Evolutionary conservation across 1,140 invertebrate species (phyloP).

Genomic region (Drosophila arawakana): DNA sequence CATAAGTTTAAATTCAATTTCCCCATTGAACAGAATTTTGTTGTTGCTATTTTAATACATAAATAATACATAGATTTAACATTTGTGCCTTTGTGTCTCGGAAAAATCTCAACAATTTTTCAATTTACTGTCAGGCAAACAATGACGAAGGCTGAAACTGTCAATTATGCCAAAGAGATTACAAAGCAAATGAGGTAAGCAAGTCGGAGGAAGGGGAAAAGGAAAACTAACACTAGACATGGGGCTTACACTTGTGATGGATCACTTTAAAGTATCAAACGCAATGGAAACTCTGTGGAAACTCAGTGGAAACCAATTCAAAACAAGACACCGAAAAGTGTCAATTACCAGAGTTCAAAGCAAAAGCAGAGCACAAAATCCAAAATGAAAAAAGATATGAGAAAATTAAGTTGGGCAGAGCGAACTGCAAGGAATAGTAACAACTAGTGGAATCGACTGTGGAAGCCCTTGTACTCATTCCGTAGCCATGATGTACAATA

Average conservation of each 20-base stretch:
- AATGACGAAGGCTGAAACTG: conserved; percentile 56
- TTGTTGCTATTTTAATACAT: conserved; percentile 9
- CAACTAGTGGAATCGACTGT: too few species aligned
- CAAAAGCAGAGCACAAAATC: conserved; percentile 27
- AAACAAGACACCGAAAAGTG: conserved; percentile 53
- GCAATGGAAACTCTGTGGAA: conserved; percentile 16
- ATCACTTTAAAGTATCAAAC: conserved; percentile 30
- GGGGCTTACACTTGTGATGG: conserved; percentile 44
- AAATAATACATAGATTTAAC: conserved; percentile 29
- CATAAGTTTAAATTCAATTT: conserved; percentile 58
- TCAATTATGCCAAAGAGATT: conserved; percentile 64
- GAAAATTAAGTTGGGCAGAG: conserved; percentile 13
- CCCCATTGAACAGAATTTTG: background rate
- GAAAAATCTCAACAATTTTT: conserved; percentile 74
- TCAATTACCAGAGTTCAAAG: conserved; percentile 73
- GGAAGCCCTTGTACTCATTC: too few species aligned
- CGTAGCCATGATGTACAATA: too few species aligned
- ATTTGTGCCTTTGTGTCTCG: conserved; percentile 29
- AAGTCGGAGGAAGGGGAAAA: background rate
- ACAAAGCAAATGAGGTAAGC: conserved; percentile 39
- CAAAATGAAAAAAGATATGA: conserved; percentile 12
- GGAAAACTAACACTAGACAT: conserved; percentile 11
- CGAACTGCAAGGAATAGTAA: too few species aligned
- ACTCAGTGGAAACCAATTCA: conserved; percentile 38
- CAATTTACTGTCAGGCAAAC: conserved; percentile 72